Conservation (phyloP, 2,797 vertebrate species). For the Sebastes trivittatus region DNA sequence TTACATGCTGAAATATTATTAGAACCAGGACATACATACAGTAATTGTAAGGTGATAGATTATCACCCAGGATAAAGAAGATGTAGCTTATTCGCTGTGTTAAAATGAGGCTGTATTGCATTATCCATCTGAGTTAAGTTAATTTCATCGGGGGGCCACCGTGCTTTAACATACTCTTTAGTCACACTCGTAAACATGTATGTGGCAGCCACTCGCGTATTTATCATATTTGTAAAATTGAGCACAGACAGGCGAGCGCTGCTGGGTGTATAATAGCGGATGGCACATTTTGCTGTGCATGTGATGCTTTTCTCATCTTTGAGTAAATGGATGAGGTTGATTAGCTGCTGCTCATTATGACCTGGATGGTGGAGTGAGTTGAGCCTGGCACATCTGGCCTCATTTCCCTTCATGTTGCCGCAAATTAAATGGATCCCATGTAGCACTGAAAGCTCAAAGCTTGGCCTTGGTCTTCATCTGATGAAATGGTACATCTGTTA, state of each 20-base stretch:
- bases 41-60: conserved; percentile 70
- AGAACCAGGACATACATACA: conserved; percentile 34
- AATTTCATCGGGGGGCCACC: conserved; percentile 60
- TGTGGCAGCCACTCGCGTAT: conserved; percentile 34
- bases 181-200: conserved; percentile 58
- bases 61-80: conserved; percentile 59
- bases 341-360: conserved; percentile 73
- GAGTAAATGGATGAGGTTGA: conserved; percentile 73
- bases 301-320: conserved; percentile 58
- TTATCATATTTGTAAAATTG: conserved; percentile 60
- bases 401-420: conserved; percentile 73
- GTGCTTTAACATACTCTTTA: conserved; percentile 57
- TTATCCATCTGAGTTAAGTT: conserved; percentile 70
- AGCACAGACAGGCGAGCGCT: conserved; percentile 40
- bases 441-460: conserved; percentile 65
- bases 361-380: conserved; percentile 59
- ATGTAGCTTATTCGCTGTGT: conserved; percentile 57
- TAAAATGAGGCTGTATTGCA: conserved; percentile 51
- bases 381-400: conserved; percentile 61
- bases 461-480: conserved; percentile 74
- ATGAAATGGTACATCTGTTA: conserved; percentile 77
- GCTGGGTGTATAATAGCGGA: background rate
- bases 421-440: conserved; percentile 78
- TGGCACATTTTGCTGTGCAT: conserved; percentile 23
- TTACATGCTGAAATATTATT: conserved; percentile 66